Percentiles rank a stretch among this genome's conserved stretches.
These are phyloP conservation scores for Aix galericulata DNA, from an alignment of 2,113 vertebrate species.

Conservation along the genomic window DNA sequence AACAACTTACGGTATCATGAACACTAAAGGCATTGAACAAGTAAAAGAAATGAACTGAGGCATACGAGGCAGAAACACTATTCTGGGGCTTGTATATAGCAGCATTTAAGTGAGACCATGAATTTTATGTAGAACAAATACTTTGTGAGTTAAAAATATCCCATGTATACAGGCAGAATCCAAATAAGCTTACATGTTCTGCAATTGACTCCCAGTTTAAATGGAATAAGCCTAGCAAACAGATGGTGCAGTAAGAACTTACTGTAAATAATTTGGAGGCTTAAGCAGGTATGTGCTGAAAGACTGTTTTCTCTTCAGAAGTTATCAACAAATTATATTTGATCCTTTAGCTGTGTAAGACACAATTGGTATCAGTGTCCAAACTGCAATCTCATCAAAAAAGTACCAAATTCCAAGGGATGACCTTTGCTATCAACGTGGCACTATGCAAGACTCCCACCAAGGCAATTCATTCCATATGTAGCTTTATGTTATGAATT, in stretches of 20 bases:
- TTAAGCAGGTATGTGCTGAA: neutral
- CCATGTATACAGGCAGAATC: neutral
- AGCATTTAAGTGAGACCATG: neutral
- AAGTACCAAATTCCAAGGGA: constrained; percentile 2
- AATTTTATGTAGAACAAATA: neutral
- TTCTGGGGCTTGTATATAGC: neutral
- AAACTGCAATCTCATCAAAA: neutral
- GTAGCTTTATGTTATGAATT: constrained; percentile 4
- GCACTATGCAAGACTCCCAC: neutral
- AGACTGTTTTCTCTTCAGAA: neutral
- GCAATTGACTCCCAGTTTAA: neutral
- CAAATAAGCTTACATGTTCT: neutral
- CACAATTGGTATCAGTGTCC: neutral
- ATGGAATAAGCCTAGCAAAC: neutral
- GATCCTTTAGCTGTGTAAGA: neutral
- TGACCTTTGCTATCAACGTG: constrained; percentile 8
- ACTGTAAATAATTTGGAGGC: neutral
- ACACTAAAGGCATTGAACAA: neutral
- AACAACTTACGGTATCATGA: neutral
- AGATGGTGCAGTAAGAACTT: neutral
- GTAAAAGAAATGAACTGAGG: neutral
- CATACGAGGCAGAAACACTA: neutral
- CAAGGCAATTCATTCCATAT: constrained; percentile 20
- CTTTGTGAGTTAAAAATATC: neutral
- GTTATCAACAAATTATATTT: neutral